Conservation (phyloP, 1,140 invertebrate genomes). For the Nixonia krombeini region DNA sequence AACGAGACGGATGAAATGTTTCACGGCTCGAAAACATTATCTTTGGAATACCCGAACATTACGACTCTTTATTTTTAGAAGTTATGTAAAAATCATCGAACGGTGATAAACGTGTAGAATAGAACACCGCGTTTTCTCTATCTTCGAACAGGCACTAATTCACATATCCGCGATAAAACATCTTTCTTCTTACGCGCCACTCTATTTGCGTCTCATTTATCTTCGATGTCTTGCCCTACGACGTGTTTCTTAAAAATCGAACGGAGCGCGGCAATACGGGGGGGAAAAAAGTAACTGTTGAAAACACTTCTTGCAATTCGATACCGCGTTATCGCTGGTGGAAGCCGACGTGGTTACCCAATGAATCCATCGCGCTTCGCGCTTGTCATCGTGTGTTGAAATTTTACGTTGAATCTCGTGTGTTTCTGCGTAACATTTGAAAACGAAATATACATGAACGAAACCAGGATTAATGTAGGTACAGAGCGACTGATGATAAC, state of each 20-base stretch:
- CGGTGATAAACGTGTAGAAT: too few species aligned
- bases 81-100: too few species aligned
- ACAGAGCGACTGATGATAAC: constrained; percentile 61
- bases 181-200: neutral
- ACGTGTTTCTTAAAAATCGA: neutral
- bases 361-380: constrained; percentile 2
- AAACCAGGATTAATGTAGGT: constrained; percentile 63
- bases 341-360: neutral
- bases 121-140: too few species aligned
- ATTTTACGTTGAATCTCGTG: constrained; percentile 22
- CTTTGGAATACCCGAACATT: too few species aligned
- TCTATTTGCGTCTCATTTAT: neutral
- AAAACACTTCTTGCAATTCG: constrained; percentile 12
- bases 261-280: too few species aligned
- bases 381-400: constrained; percentile 12
- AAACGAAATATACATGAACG: constrained; percentile 51
- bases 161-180: neutral
- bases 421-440: constrained; percentile 33
- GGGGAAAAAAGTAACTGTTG: neutral
- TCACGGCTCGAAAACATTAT: too few species aligned
- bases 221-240: neutral
- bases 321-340: constrained; percentile 10
- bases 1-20: too few species aligned
- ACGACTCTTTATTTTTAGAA: too few species aligned
- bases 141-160: neutral